Evolutionary conservation across 2,888 invertebrate species (phyloP).

Genomic region (Hedya salicella): DNA sequence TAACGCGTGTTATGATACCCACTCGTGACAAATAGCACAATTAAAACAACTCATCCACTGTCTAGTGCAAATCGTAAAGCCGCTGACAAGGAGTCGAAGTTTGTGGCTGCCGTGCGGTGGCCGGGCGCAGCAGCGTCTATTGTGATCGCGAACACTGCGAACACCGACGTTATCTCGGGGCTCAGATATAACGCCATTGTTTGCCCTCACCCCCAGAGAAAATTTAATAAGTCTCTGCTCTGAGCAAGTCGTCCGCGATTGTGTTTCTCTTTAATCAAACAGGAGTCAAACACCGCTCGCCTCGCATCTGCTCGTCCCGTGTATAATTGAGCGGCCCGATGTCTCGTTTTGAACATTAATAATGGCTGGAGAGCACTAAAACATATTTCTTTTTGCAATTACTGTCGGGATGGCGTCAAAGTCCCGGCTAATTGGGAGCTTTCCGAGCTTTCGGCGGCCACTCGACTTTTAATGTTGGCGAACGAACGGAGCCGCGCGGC

Average conservation of each 20-base stretch:
- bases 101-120: constrained; percentile 65
- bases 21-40: constrained; percentile 25
- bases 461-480: constrained; percentile 74
- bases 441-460: constrained; percentile 70
- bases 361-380: constrained; percentile 68
- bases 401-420: constrained; percentile 70
- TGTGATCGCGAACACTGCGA: constrained; percentile 62
- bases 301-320: constrained; percentile 51
- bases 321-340: constrained; percentile 46
- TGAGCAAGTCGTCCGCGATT: constrained; percentile 68
- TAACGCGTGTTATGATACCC: constrained; percentile 10
- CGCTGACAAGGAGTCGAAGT: constrained; percentile 62
- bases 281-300: constrained; percentile 59
- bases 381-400: constrained; percentile 79
- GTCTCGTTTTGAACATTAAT: constrained; percentile 62
- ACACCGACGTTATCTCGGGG: constrained; percentile 75
- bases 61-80: constrained; percentile 38
- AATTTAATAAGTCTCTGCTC: constrained; percentile 75
- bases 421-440: constrained; percentile 80
- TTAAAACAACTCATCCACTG: constrained; percentile 48
- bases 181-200: constrained; percentile 75
- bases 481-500: constrained; percentile 53
- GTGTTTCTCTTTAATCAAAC: constrained; percentile 75
- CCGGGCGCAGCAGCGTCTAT: constrained; percentile 63
- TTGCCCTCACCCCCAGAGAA: constrained; percentile 69